phyloP scores from a whole-genome alignment of 1,140 invertebrate genomes.

The Adelges cooleyi region DNA sequence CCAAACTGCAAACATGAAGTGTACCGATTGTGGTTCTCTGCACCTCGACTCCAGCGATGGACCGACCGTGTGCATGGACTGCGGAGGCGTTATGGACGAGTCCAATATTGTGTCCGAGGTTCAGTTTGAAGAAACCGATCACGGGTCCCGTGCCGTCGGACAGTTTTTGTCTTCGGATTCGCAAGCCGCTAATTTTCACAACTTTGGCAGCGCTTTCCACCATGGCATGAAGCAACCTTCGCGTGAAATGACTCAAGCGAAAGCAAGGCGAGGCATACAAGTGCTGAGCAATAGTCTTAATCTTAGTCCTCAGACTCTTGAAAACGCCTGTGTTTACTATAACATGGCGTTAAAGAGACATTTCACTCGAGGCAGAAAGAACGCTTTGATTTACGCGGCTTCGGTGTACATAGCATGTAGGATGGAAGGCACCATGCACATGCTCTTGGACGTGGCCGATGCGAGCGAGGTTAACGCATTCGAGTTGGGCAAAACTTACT shows the following conservation, averaged over 20 bases:
- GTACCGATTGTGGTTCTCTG: conserved; percentile 85
- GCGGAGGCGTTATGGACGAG: conserved; percentile 91
- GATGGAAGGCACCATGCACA: conserved; percentile 86
- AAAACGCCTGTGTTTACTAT: conserved; percentile 90
- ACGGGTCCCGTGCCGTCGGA: conserved; percentile 73
- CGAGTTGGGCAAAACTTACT: conserved; percentile 83
- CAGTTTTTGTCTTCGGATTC: conserved; percentile 86
- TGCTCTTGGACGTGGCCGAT: conserved; percentile 94
- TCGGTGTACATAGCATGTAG: conserved; percentile 96
- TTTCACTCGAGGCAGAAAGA: conserved; percentile 80
- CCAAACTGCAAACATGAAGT: too few relatives aligned
- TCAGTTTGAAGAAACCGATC: conserved; percentile 85
- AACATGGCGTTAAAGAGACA: conserved; percentile 84
- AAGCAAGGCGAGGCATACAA: conserved; percentile 70
- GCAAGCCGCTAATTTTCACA: conserved; percentile 63
- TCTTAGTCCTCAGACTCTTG: conserved; percentile 81
- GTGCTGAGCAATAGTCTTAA: conserved; percentile 36
- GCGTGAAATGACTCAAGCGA: conserved; percentile 74
- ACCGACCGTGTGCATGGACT: conserved; percentile 90
- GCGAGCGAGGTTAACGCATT: conserved; percentile 92
- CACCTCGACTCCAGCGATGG: conserved; percentile 84
- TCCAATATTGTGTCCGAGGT: conserved; percentile 93
- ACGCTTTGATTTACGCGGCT: conserved; percentile 86
- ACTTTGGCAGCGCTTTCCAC: conserved; percentile 61
- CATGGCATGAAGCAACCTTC: conserved; percentile 74